Conservation (phyloP, 2,797 vertebrate genomes). For the Lithobates pipiens region DNA sequence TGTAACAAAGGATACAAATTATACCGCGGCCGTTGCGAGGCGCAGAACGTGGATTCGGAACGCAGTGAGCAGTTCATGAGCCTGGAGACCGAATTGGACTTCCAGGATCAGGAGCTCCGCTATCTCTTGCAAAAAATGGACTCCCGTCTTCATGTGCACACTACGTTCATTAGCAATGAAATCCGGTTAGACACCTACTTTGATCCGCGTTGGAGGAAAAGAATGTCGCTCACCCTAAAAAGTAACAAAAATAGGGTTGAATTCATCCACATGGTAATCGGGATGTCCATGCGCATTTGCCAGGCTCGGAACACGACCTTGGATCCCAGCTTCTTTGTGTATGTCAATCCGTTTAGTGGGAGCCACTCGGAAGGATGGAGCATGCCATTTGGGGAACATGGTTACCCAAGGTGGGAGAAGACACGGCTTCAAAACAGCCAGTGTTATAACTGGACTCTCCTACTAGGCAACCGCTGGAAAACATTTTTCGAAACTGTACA, state of each 20-base stretch:
- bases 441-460: conserved; percentile 98
- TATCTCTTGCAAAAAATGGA: conserved; percentile 99
- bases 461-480: conserved; percentile 98
- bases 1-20: conserved; percentile 99
- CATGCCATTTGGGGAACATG: conserved; percentile 97
- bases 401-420: conserved; percentile 97
- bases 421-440: conserved; percentile 93
- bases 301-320: conserved; percentile 98
- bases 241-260: conserved; percentile 99
- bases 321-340: conserved; percentile 98
- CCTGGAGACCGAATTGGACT: conserved; percentile 98
- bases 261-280: conserved; percentile 98
- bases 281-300: conserved; percentile 98
- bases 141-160: conserved; percentile 95
- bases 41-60: conserved; percentile 98
- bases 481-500: conserved; percentile 99
- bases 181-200: conserved; percentile 98
- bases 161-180: conserved; percentile 98
- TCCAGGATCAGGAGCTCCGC: conserved; percentile 98
- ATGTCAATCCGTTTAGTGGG: conserved; percentile 96
- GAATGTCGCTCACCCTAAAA: conserved; percentile 98
- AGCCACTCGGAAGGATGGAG: conserved; percentile 99
- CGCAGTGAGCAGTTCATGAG: conserved; percentile 98
- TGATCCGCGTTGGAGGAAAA: conserved; percentile 96
- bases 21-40: conserved; percentile 95